phyloP scores from a whole-genome alignment of 2,797 vertebrate species.

The Rhynchonycteris naso region DNA sequence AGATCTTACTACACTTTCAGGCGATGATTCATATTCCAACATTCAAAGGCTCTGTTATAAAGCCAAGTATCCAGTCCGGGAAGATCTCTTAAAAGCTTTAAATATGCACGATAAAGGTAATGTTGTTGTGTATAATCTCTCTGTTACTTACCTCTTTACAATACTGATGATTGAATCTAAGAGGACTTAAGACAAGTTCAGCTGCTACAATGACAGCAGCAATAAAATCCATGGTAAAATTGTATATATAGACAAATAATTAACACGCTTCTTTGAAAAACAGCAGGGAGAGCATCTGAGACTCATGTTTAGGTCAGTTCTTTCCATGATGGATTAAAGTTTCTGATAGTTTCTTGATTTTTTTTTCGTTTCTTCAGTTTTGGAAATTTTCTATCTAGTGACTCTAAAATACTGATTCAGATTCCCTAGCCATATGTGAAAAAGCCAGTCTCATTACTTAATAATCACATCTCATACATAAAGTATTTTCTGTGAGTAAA shows the following conservation, averaged over 20 bases:
- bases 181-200: not conserved
- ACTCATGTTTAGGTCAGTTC: slow-evolving; percentile 51
- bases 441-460: slow-evolving; percentile 70
- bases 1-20: slow-evolving; percentile 95
- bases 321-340: slow-evolving; percentile 10
- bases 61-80: slow-evolving; percentile 91
- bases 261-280: slow-evolving; percentile 37
- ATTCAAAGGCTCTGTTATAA: slow-evolving; percentile 94
- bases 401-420: slow-evolving; percentile 53
- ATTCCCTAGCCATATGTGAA: slow-evolving; percentile 55
- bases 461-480: slow-evolving; percentile 68
- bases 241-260: not conserved
- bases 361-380: slow-evolving; percentile 59
- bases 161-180: not conserved
- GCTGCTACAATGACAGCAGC: not conserved
- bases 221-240: not conserved
- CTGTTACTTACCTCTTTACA: not conserved
- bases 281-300: not conserved
- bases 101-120: slow-evolving; percentile 94
- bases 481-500: slow-evolving; percentile 74
- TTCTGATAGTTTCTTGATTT: slow-evolving; percentile 33
- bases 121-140: not conserved
- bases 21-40: slow-evolving; percentile 94
- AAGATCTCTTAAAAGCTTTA: slow-evolving; percentile 91
- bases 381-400: slow-evolving; percentile 41